Evolutionary conservation across 2,113 vertebrate genomes (phyloP).

Genomic region (Cercopithecus mona): DNA sequence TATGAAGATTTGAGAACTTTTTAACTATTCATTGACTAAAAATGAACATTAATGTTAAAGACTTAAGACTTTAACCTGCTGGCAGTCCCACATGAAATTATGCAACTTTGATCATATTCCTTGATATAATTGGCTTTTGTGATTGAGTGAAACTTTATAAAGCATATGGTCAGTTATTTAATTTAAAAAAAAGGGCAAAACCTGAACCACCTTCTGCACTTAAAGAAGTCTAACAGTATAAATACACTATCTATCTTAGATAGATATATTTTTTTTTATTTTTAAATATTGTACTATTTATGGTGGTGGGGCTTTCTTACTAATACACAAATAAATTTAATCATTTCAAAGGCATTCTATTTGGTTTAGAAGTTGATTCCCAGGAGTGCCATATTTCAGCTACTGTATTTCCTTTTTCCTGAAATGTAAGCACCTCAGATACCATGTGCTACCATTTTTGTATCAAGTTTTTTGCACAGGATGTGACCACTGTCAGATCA

Average conservation of each 20-base stretch:
- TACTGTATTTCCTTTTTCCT: constrained; percentile 86
- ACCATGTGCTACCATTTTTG: constrained; percentile 82
- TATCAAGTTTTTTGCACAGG: constrained; percentile 84
- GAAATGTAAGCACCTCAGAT: constrained; percentile 80
- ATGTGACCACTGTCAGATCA: constrained; percentile 86
- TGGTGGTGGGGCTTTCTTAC: constrained; percentile 88
- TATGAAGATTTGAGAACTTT: constrained; percentile 81
- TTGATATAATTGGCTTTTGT: constrained; percentile 83
- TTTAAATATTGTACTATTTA: constrained; percentile 86
- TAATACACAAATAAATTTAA: constrained; percentile 82
- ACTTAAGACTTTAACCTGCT: constrained; percentile 82
- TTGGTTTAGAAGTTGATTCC: constrained; percentile 80
- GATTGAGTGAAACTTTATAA: constrained; percentile 79
- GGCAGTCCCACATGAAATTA: constrained; percentile 85
- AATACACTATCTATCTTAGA: constrained; percentile 82
- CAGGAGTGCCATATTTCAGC: constrained; percentile 84
- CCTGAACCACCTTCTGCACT: constrained; percentile 84
- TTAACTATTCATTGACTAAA: constrained; percentile 79
- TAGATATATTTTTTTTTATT: constrained; percentile 86
- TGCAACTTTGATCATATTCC: constrained; percentile 86
- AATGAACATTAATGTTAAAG: constrained; percentile 80
- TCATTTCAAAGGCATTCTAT: constrained; percentile 84
- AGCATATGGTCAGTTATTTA: constrained; percentile 74
- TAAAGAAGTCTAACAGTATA: constrained; percentile 81
- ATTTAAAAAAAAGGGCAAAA: constrained; percentile 69